These are phyloP conservation scores for Glaucomys volans DNA, from an alignment of 2,113 vertebrate genomes.

Conservation along the genomic window DNA sequence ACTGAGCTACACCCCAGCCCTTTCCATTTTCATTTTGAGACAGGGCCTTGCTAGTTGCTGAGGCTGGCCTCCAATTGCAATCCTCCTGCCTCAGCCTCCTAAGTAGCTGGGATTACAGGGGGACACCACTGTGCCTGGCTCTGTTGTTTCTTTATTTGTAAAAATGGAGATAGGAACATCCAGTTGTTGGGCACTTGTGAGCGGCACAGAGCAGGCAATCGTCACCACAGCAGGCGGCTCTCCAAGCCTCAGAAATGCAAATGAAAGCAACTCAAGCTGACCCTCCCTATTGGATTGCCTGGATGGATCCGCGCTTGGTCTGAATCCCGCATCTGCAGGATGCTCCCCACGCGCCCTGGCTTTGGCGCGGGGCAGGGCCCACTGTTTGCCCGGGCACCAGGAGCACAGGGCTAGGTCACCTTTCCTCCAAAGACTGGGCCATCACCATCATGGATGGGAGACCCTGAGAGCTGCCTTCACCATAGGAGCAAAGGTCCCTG, in stretches of 20 bases:
- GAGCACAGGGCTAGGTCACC: not conserved
- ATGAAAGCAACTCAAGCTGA: not conserved
- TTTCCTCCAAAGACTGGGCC: not conserved
- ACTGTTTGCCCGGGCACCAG: not conserved
- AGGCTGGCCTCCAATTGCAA: too few species aligned
- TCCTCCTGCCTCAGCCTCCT: not conserved
- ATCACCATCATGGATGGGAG: not conserved
- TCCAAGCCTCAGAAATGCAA: too few species aligned
- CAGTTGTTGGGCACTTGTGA: not conserved
- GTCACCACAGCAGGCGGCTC: not conserved
- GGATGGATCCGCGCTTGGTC: not conserved
- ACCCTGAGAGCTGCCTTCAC: not conserved
- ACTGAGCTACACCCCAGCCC: too few species aligned
- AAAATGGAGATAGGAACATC: not conserved
- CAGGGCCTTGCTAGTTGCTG: not conserved
- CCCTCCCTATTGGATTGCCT: accelerated
- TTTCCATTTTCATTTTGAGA: not conserved
- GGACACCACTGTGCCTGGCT: not conserved
- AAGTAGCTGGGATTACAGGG: too few species aligned
- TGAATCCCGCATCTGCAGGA: not conserved
- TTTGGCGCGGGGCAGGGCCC: not conserved
- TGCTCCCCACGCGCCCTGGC: not conserved
- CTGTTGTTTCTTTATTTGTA: not conserved
- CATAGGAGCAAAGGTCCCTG: not conserved
- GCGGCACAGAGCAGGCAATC: not conserved